Evolutionary conservation across 2,888 invertebrate genomes (phyloP).

Genomic region (Spisula solida): DNA sequence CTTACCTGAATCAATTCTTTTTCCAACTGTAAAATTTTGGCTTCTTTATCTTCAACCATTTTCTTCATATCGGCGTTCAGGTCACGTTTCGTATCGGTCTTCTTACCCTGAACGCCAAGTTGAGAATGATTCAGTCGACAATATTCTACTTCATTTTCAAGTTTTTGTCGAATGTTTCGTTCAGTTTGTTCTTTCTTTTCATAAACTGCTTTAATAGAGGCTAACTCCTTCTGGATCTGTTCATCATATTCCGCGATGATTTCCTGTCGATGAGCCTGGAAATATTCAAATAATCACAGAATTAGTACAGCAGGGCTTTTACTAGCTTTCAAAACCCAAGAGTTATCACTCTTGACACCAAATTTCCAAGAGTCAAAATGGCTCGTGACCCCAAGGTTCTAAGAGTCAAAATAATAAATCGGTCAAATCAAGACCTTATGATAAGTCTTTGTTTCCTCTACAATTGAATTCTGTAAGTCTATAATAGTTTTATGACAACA

Average conservation of each 20-base stretch:
- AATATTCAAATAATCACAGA: neutral
- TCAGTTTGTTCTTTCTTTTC: slow-evolving; percentile 95
- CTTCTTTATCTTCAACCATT: slow-evolving; percentile 91
- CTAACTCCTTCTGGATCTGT: slow-evolving; percentile 94
- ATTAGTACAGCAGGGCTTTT: no score
- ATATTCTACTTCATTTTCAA: slow-evolving; percentile 93
- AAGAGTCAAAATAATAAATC: no score
- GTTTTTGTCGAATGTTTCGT: slow-evolving; percentile 93
- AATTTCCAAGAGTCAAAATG: no score
- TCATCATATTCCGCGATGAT: slow-evolving; percentile 92
- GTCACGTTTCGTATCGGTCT: slow-evolving; percentile 60
- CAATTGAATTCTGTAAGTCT: no score
- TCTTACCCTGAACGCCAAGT: slow-evolving; percentile 55
- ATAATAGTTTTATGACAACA: no score
- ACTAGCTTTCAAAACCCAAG: no score
- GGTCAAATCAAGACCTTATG: no score
- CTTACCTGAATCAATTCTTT: slow-evolving; percentile 82
- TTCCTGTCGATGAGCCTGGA: slow-evolving; percentile 79
- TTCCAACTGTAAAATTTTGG: slow-evolving; percentile 89
- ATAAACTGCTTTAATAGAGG: slow-evolving; percentile 94
- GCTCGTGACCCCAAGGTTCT: no score
- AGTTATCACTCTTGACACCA: no score
- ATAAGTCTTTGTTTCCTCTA: no score
- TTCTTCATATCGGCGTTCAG: slow-evolving; percentile 89
- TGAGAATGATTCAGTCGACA: slow-evolving; percentile 74